Percentiles rank a stretch among this genome's conserved stretches.
Conservation (phyloP, 2,888 invertebrate genomes). For the Trissoscelio sp. region DNA sequence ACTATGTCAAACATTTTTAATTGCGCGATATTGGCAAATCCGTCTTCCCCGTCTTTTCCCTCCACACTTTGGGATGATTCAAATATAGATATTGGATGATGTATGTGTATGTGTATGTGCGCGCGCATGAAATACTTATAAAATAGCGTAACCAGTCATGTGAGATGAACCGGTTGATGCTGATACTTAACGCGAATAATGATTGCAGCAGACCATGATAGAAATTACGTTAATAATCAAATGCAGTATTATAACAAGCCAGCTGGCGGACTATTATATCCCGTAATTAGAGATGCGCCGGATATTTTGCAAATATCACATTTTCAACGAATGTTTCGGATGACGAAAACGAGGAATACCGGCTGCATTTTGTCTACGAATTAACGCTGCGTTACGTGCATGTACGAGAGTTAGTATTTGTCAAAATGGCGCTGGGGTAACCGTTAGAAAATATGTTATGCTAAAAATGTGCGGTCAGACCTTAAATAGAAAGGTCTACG, state of each 20-base stretch:
- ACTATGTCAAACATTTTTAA: constrained; percentile 13
- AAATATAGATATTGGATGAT: no score
- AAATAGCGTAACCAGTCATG: constrained; percentile 37
- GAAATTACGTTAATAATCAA: constrained; percentile 59
- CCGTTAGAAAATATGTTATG: no score
- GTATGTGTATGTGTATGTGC: not conserved
- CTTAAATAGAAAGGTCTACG: no score
- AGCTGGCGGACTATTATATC: constrained; percentile 49
- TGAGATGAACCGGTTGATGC: constrained; percentile 41
- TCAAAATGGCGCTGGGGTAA: constrained; percentile 7
- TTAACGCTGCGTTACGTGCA: constrained; percentile 13
- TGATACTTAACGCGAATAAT: constrained; percentile 58
- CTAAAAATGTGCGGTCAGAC: no score
- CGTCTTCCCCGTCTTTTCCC: not conserved
- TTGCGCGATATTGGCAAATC: not conserved
- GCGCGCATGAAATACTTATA: constrained; percentile 33
- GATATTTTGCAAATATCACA: constrained; percentile 60
- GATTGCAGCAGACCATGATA: constrained; percentile 48
- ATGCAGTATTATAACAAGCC: constrained; percentile 56
- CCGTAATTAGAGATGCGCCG: constrained; percentile 58
- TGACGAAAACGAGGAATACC: constrained; percentile 45
- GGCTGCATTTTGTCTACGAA: constrained; percentile 38
- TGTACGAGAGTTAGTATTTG: not conserved
- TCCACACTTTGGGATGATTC: no score
- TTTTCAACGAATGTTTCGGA: constrained; percentile 53